These are phyloP conservation scores for Polyodon spathula DNA, from an alignment of 2,113 vertebrate genomes.

Conservation along the genomic window DNA sequence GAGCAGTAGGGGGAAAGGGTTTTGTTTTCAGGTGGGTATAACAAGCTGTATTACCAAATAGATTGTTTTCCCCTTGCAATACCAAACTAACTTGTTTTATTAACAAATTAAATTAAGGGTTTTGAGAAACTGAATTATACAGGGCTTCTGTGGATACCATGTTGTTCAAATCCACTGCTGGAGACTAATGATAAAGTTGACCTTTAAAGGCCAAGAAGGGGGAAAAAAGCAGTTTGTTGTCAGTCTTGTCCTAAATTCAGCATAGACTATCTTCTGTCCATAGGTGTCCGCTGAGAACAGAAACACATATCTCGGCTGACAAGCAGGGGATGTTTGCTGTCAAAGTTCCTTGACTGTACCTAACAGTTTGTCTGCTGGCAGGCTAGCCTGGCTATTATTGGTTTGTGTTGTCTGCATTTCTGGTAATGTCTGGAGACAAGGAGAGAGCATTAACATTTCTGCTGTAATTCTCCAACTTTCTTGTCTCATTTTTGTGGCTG, in stretches of 20 bases:
- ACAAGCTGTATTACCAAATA: too few relatives aligned
- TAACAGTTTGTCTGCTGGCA: slow-evolving; percentile 60
- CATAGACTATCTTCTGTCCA: neutral
- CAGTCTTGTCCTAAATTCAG: neutral
- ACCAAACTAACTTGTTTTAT: too few relatives aligned
- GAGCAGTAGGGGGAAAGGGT: too few relatives aligned
- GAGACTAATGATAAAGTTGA: slow-evolving; percentile 1
- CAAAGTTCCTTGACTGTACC: slow-evolving; percentile 58
- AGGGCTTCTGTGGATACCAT: neutral
- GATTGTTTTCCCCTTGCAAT: too few relatives aligned
- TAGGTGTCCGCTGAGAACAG: slow-evolving; percentile 2
- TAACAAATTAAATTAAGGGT: too few relatives aligned
- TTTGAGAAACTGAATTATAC: too few relatives aligned
- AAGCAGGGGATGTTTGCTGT: neutral
- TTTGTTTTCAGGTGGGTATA: too few relatives aligned
- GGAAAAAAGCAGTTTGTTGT: neutral
- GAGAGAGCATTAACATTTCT: slow-evolving; percentile 65
- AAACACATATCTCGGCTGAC: neutral
- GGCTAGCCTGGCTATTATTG: slow-evolving; percentile 71
- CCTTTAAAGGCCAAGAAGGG: neutral
- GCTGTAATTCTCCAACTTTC: slow-evolving; percentile 65
- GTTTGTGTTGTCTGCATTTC: slow-evolving; percentile 79
- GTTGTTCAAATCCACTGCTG: neutral
- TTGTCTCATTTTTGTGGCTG: slow-evolving; percentile 81
- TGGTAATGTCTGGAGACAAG: slow-evolving; percentile 72